Evolutionary conservation across 2,113 vertebrate species (phyloP), one percentile per base, ranked within the genome.

Genomic region (Gopherus evgoodei): DNA sequence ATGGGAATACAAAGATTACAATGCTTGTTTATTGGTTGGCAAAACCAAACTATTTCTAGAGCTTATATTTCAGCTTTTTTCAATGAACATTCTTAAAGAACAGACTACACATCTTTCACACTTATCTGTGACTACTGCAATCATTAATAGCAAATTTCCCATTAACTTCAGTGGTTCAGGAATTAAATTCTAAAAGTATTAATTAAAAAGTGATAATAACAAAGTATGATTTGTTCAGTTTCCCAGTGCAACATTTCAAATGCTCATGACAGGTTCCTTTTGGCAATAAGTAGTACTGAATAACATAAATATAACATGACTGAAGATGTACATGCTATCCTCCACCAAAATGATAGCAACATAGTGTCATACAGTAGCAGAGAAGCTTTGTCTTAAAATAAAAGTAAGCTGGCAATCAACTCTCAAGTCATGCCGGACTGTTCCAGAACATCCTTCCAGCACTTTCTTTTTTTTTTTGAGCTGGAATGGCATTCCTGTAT

Each of bases 121-220:
- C 8, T 91, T 69, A 92, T 8, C 27, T 8, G 59, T 44, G 93
- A 90, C n/a, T 94, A 27, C 16, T 93, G 2, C 1, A 94, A 17
- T 19, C 5, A 76, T 83, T 62, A 96, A 57, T 81, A 9, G 12
- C 38, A 92, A 91, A 75, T 87, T 50, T 81, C 9, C 38, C n/a
- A 79, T 91, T 96, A 83, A 83, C 62, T 85, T 92, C 29, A 86
- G 9, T 3, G 4, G 14, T 83, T 88, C 83, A 90, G 5, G 65
- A 87, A 83, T 38, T 83, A 88, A 21, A 3, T 90, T 14, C 88
- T 93, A 38, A 35, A 94, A 17, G 82, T 16, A 79, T 54, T 96
- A 31, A 93, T 95, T 96, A 97, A 96, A 95, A 96, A 95, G 29
- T 57, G 92, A 93, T 95, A 88, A 94, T 92, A 95, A 44, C 38